Base-by-base conservation (phyloP, 23 tunicate species). In the Halocynthia roretzi region DNA sequence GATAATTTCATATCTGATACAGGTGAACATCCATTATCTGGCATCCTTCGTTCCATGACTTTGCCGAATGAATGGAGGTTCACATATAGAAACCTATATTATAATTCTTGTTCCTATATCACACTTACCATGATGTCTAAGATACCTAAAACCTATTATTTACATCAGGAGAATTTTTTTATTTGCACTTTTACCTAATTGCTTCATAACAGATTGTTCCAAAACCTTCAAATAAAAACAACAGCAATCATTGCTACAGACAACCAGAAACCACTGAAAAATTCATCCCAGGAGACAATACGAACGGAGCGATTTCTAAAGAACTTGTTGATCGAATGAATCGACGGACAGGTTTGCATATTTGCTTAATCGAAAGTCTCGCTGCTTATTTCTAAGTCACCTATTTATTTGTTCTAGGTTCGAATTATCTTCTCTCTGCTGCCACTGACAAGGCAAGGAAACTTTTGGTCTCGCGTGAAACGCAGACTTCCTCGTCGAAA, bases 391-490 rank as follows among this genome's bases (percentile, higher is more conserved):
- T 58, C n/a, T 1, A 58, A 58, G 2, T 58, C n/a, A 56, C 4
- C 17, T 58, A 1, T 58, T 14, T 58, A 0, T 58, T n/a, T 5
- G 48, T 6, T 65, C 19, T 48, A 65, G 70, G 70, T 10, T 65
- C 70, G 15, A 48, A 65, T 48, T 65, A 65, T 15, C 70, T 65
- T 8, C 70, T 65, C 10, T 65, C 70, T 6, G 15, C 70, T 1
- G 19, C n/a, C 70, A 40, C 22, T 20, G 48, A 65, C 10, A 40
- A 65, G 2, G 6, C 48, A 11, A 65, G 70, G 5, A 11, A 48
- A 65, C 31, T 65, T 9, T 48, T 65, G 22, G 70, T 65, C 10
- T 65, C 70, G 19, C 22, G 19, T 20, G 70, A 65, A 65, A 65
- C 70, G 9, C 70, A 65, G 31, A 65, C 70, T 5, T 48, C 15